Conservation (phyloP, 2,113 vertebrate genomes). For the Ceyx melanurus region DNA sequence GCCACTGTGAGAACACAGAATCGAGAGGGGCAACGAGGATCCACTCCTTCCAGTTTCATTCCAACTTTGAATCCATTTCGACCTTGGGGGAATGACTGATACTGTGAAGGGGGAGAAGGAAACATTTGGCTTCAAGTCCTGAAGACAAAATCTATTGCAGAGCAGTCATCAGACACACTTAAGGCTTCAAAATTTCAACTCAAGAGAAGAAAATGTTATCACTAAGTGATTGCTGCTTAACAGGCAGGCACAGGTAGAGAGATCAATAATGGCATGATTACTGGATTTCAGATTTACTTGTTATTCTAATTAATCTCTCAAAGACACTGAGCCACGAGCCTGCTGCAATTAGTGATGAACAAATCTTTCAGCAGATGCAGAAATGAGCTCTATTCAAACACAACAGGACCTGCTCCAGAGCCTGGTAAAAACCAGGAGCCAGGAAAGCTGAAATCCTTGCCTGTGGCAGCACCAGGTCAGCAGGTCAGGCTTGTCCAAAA, state of each 20-base stretch:
- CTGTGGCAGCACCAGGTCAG: not conserved
- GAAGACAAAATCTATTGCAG: not conserved
- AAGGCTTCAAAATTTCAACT: not conserved
- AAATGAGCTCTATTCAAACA: not conserved
- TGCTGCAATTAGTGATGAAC: not conserved
- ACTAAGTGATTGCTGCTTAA: not conserved
- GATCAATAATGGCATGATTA: not conserved
- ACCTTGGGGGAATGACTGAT: conserved; percentile 88
- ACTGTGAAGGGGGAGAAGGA: conserved; percentile 62
- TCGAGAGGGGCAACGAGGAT: conserved; percentile 86
- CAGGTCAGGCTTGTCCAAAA: not conserved
- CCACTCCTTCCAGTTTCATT: conserved; percentile 91
- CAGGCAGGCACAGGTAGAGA: not conserved
- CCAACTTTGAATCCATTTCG: conserved; percentile 90
- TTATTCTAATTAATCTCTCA: not conserved
- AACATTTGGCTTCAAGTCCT: not conserved
- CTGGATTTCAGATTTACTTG: not conserved
- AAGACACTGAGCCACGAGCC: not conserved
- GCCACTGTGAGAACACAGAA: conserved; percentile 89
- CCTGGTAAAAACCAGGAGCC: not conserved
- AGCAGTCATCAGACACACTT: not conserved
- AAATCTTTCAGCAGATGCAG: not conserved
- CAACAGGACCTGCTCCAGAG: not conserved
- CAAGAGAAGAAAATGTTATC: not conserved
- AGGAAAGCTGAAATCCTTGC: not conserved